Evolutionary conservation across 2,797 vertebrate genomes (phyloP), one percentile per base, ranked within the genome.

Genomic region (Sebastes flavidus): DNA sequence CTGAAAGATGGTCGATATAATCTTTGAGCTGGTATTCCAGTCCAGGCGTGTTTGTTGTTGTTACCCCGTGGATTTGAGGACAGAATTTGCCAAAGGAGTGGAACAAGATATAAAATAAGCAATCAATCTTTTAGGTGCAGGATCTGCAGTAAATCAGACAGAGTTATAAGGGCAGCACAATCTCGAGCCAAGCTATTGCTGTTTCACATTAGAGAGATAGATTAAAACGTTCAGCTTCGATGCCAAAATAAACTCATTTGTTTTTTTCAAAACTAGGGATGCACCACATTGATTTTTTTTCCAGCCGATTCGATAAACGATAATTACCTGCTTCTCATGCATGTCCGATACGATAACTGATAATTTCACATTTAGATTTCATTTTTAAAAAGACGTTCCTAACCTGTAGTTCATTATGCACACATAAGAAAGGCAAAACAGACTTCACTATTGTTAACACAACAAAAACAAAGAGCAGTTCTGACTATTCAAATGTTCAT

Each of bases 81-180:
- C 9, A 67, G 16, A 8, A 5, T 80, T 65, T 85, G 70, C n/a
- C 62, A 27, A 62, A 61, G 16, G 20, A 55, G 16, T 36, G 13
- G 12, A 62, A 70, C 13, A 55, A 67, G 13, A 80, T 66, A 63
- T 80, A 54, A 55, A 59, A 82, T 78, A 32, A 70, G 14, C 8
- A 32, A 55, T 18, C 9, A 3, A 82, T 42, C 42, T 58, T 70
- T 60, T 36, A n/a, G 24, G 22, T 10, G 25, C 54, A 29, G 46
- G 16, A 54, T 58, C 34, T 16, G 34, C 11, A 72, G 34, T 52
- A 30, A 66, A 79, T 36, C 29, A 78, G 16, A 22, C 25, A 14
- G 38, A 24, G 49, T 52, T 63, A 55, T 58, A 29, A 52, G 49
- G 46, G 42, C 59, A n/a, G 25, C 54, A 56, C 30, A 24, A 56